phyloP scores from a whole-genome alignment of 2,888 invertebrate genomes.

The Rhagium mordax region DNA sequence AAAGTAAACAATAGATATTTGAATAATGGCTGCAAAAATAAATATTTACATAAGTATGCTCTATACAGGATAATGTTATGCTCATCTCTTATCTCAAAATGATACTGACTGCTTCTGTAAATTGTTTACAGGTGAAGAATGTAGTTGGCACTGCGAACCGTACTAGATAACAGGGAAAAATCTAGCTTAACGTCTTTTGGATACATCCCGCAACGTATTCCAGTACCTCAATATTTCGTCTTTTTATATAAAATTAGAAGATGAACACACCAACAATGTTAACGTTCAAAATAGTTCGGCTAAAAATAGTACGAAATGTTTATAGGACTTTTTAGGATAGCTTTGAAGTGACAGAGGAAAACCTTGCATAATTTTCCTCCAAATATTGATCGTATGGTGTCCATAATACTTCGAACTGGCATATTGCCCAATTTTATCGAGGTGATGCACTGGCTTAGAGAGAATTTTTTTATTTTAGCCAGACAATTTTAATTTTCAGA shows the following conservation, averaged over 20 bases:
- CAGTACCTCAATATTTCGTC: neutral
- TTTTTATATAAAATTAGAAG: constrained; percentile 18
- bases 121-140: neutral
- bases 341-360: constrained; percentile 32
- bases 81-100: constrained; percentile 6
- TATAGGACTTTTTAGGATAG: constrained; percentile 44
- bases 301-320: constrained; percentile 46
- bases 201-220: neutral
- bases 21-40: constrained; percentile 35
- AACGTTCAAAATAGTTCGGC: constrained; percentile 42
- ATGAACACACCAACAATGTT: constrained; percentile 29
- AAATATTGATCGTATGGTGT: constrained; percentile 42
- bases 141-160: neutral
- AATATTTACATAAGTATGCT: constrained; percentile 33
- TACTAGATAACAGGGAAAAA: neutral
- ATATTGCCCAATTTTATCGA: constrained; percentile 20
- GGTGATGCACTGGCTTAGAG: constrained; percentile 1
- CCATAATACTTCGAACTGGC: constrained; percentile 34
- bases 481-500: no score
- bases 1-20: constrained; percentile 20
- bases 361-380: constrained; percentile 33
- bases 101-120: neutral
- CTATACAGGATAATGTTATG: constrained; percentile 23
- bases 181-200: neutral
- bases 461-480: constrained; percentile 7